Evolutionary conservation across 2,888 invertebrate species (phyloP).

Genomic region (Thereva unica): DNA sequence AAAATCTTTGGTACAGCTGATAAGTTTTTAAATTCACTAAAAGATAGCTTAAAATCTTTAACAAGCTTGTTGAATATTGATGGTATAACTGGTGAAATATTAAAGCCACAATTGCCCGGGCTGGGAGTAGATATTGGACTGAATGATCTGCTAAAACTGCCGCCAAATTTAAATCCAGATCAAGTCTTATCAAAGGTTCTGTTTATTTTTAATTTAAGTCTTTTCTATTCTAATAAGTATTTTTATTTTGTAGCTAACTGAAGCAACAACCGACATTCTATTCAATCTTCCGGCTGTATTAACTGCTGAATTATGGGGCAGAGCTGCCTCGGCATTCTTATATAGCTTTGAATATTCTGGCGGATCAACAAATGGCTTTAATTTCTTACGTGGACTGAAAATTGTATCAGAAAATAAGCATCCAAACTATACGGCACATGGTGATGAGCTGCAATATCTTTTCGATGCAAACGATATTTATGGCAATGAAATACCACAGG

Average conservation of each 20-base stretch:
- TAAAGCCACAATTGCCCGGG: slow-evolving; percentile 51
- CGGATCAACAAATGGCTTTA: slow-evolving; percentile 63
- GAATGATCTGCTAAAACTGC: slow-evolving; percentile 52
- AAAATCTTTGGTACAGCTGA: slow-evolving; percentile 52
- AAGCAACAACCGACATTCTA: slow-evolving; percentile 68
- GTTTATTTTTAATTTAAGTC: not conserved
- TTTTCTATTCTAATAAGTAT: not conserved
- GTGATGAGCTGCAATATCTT: slow-evolving; percentile 73
- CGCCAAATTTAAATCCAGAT: slow-evolving; percentile 49
- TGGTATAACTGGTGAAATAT: slow-evolving; percentile 49
- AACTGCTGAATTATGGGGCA: slow-evolving; percentile 72
- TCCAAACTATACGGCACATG: slow-evolving; percentile 61
- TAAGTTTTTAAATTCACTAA: slow-evolving; percentile 50
- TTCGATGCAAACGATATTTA: slow-evolving; percentile 68
- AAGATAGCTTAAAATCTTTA: slow-evolving; percentile 47
- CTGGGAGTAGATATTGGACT: slow-evolving; percentile 49
- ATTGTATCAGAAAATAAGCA: slow-evolving; percentile 61
- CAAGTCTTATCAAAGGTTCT: slow-evolving; percentile 52
- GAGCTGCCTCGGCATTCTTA: slow-evolving; percentile 66
- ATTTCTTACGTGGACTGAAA: slow-evolving; percentile 69
- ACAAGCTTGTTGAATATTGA: slow-evolving; percentile 51
- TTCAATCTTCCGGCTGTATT: slow-evolving; percentile 78
- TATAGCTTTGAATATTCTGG: slow-evolving; percentile 77
- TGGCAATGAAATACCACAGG: slow-evolving; percentile 61
- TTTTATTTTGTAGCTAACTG: slow-evolving; percentile 47